Evolutionary conservation across 2,888 invertebrate species (phyloP), one percentile per base, ranked within the genome.

Genomic region (Patella depressa): DNA sequence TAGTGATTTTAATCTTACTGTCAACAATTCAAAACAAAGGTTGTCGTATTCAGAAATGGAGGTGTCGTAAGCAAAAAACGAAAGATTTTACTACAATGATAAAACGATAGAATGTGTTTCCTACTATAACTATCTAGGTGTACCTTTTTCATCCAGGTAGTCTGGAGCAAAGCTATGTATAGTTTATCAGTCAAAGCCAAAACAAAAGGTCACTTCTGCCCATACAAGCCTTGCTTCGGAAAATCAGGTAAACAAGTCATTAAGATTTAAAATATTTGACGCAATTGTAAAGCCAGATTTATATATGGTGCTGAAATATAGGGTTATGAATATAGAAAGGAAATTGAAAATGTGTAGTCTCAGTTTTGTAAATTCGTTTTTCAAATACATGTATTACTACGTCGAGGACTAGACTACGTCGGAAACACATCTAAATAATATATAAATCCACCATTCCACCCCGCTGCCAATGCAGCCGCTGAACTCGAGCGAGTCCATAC

Each of bases 121-220:
- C 15, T 73, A 17, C 69, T 77, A 71, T 15, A 71, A 73, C 11
- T 70, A 70, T 3, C 19, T 77, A 29, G 45, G 77, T 29, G 3
- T 77, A 34, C 3, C 55, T 14, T 71, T 77, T 17, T 29, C 77
- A 4, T 69, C 77, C 9, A 34, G 70, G 70, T 71, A 12, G 70
- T 54, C 4, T 77, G 73, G 73, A 70, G 17, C 34, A 65, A 65
- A 65, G 54, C 17, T 54, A 7, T 14, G 53, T 3, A 53, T 17
- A 53, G 15, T 53, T 24, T 53, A 53, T 69, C 3, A 53, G 53
- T 2, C 29, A 1, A 69, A 73, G 72, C 45, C 79, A 80, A 82
- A 57, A 24, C 24, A 24, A 57, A 73, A 59, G 24, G 14, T 34
- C 34, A 34, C 34, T 24, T 73, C 4, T 11, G 17, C 11, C 11